Evolutionary conservation across 2,113 vertebrate genomes (phyloP).

Genomic region (Microcebus murinus): DNA sequence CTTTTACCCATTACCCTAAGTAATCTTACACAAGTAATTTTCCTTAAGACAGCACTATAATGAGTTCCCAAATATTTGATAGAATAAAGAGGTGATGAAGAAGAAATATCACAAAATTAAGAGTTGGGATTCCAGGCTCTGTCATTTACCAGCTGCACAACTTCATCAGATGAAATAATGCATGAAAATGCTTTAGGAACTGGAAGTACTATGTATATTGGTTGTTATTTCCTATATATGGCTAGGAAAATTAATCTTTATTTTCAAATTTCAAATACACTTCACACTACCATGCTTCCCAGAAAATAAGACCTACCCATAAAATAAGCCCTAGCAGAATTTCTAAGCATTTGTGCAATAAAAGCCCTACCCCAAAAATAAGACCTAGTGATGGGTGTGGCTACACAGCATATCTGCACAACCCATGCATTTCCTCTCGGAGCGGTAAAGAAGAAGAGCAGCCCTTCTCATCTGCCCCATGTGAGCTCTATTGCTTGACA

Average conservation of each 20-base stretch:
- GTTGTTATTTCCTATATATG: not conserved
- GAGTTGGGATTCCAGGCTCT: not conserved
- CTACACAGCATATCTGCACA: no score
- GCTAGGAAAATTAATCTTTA: not conserved
- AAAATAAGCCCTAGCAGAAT: no score
- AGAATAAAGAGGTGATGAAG: not conserved
- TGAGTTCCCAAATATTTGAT: not conserved
- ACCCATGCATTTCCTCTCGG: no score
- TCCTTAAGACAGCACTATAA: not conserved
- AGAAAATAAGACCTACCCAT: no score
- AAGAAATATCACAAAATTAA: constrained; percentile 27
- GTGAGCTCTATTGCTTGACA: no score
- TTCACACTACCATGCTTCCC: not conserved
- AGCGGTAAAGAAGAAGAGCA: no score
- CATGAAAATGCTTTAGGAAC: not conserved
- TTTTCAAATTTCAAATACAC: not conserved
- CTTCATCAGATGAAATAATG: not conserved
- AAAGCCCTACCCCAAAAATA: no score
- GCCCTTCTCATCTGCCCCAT: no score
- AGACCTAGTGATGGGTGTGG: no score
- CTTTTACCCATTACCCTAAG: not conserved
- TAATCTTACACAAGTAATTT: not conserved
- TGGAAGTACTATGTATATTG: not conserved
- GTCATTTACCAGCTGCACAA: not conserved
- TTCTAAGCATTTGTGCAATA: no score